Conservation (phyloP, 2,113 vertebrate genomes). For the Acanthochromis polyacanthus region DNA sequence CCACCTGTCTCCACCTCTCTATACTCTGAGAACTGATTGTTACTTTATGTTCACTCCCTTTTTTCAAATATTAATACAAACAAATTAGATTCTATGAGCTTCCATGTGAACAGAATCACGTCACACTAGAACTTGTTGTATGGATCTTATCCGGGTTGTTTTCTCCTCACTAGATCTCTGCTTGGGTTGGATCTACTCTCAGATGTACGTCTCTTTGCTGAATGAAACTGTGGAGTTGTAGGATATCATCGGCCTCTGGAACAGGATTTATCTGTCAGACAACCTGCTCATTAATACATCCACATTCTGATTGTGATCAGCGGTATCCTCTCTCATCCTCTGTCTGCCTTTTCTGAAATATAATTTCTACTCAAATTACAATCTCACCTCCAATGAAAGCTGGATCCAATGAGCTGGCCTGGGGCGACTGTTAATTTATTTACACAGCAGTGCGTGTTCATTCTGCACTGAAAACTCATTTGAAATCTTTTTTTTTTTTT, state of each 20-base stretch:
- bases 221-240: no score
- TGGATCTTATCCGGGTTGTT: no score
- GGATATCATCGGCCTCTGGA: background rate
- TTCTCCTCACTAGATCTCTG: no score
- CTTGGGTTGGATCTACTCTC: no score
- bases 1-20: background rate
- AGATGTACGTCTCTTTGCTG: no score
- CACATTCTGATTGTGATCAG: background rate
- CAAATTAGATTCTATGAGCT: slow-evolving; percentile 15
- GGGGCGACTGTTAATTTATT: slow-evolving; percentile 58
- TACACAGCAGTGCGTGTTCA: slow-evolving; percentile 34
- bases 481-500: slow-evolving; percentile 19
- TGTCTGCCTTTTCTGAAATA: background rate
- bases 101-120: background rate
- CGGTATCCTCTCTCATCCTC: background rate
- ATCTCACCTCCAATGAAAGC: slow-evolving; percentile 11
- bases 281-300: background rate
- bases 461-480: slow-evolving; percentile 47
- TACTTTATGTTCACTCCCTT: background rate
- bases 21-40: background rate
- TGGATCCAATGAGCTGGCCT: slow-evolving; percentile 39
- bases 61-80: slow-evolving; percentile 21
- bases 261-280: background rate
- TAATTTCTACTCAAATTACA: slow-evolving; percentile 30
- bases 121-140: no score